phyloP scores from a whole-genome alignment of 2,888 invertebrate species.

The Pheosia tremula region DNA sequence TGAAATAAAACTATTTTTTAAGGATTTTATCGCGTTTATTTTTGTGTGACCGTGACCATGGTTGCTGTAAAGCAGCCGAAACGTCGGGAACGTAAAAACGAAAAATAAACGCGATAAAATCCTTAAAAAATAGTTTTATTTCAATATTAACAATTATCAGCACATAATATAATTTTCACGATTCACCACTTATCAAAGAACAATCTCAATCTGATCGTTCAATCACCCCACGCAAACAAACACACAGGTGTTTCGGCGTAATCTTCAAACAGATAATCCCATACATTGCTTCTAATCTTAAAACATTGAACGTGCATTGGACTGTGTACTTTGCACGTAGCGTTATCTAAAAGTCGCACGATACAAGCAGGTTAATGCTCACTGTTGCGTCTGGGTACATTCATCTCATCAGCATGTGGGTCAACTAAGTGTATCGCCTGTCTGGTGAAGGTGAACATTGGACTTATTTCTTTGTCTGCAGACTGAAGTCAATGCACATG shows the following conservation, averaged over 20 bases:
- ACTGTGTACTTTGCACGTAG: background rate
- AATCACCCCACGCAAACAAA: background rate
- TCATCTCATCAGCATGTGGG: background rate
- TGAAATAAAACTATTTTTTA: too few relatives aligned
- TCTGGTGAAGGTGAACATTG: background rate
- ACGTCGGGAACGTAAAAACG: too few relatives aligned
- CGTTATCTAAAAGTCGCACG: background rate
- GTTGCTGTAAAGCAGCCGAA: too few relatives aligned
- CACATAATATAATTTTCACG: too few relatives aligned
- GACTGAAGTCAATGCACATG: too few relatives aligned
- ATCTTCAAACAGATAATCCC: background rate
- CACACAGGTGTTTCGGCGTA: background rate
- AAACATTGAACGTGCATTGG: conserved; percentile 7
- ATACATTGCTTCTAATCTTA: conserved; percentile 6
- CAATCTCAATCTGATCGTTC: background rate
- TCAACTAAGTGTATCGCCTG: background rate
- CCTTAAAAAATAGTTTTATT: too few relatives aligned
- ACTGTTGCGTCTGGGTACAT: background rate
- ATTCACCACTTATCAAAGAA: too few relatives aligned
- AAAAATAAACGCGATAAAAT: too few relatives aligned
- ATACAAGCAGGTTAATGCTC: background rate
- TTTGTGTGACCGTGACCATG: too few relatives aligned
- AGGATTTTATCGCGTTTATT: too few relatives aligned
- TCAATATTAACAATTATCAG: too few relatives aligned
- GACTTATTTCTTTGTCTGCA: background rate